Evolutionary conservation across 2,797 vertebrate genomes (phyloP), one percentile per base, ranked within the genome.

Genomic region (Urophycis tenuis): DNA sequence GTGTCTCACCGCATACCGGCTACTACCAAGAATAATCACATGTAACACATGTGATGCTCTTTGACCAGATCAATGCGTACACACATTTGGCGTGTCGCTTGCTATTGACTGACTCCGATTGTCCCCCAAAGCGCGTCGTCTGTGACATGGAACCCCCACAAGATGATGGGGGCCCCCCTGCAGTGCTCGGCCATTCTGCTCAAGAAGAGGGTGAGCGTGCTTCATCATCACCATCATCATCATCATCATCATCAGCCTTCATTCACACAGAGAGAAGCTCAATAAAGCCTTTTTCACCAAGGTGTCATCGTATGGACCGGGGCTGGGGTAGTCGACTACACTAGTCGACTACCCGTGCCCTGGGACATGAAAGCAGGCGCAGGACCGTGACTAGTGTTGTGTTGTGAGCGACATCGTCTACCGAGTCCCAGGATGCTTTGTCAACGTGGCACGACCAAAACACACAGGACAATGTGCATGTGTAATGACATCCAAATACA

Each of bases 91-190:
- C 22, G 12, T 14, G 25, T 67, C 12, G 29, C 60, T 29, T 3
- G 25, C n/a, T 67, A 67, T 67, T 67, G 60, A 60, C 53, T n/a
- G 25, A 60, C n/a, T 60, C n/a, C 19, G 1, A 19, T 31, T 71
- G 69, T 83, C 74, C 81, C 74, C 80, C 75, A 33, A 74, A 92
- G 91, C 80, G 91, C 92, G 5, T 85, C 88, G 53, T 95, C 93
- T n/a, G 87, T 94, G 30, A 94, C 93, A 31, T 94, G 92, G 93
- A 94, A 95, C 85, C 94, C 93, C 30, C 93, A 94, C 78, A 95
- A 93, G 84, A 85, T 94, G 85, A 93, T 93, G 93, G 87, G 89
- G 0, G 84, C 88, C 35, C 93, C 90, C 0, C 79, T 94, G 78
- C 93, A 95, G 78, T 93, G 92, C 78, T 94, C 93, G 15, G 91